Evolutionary conservation across 2,797 vertebrate species (phyloP), one percentile per base, ranked within the genome.

Genomic region (Sebastes minor): DNA sequence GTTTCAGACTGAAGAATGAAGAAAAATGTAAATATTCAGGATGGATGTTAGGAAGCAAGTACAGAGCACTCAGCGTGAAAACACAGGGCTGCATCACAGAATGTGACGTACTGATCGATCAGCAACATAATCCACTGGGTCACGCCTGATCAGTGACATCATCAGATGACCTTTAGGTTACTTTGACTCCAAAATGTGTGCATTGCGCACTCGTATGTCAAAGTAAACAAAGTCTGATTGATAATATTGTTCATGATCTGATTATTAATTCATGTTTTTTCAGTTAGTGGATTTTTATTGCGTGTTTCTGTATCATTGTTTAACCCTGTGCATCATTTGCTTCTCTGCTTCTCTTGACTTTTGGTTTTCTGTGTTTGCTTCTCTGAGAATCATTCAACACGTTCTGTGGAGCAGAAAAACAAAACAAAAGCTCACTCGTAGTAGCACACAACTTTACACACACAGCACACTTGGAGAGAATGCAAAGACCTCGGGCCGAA

Each of bases 401-500:
- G 38, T 89, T 88, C 77, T 27, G 73, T 64, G 71, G 78, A 90
- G 87, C 85, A 71, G 84, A 77, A 87, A 49, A 89, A 85, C 14
- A 74, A 84, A 91, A 86, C 38, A 63, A 82, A 80, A 87, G 75
- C 77, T 78, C 82, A 88, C 76, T 86, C 73, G 46, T 49, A 77
- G 80, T 70, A 67, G 73, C 82, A 90, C 82, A 90, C 81, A 89
- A 60, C 59, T 84, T 57, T 76, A 83, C 90, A 91, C 81, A 90
- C 84, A 81, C 90, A 4, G 42, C 86, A 90, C 84, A 82, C 87
- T 20, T 35, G 80, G 68, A 80, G 71, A 73, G 91, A 92, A 93
- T 91, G 92, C 94, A 92, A 92, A 93, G 91, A 93, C 86, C 90
- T 91, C 56, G 9, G 62, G 71, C 75, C 78, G 61, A 16, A 79